phyloP scores from a whole-genome alignment of 30 jellyfish, hydroid and myxozoan genomes.

The Nemopilema nomurai region DNA sequence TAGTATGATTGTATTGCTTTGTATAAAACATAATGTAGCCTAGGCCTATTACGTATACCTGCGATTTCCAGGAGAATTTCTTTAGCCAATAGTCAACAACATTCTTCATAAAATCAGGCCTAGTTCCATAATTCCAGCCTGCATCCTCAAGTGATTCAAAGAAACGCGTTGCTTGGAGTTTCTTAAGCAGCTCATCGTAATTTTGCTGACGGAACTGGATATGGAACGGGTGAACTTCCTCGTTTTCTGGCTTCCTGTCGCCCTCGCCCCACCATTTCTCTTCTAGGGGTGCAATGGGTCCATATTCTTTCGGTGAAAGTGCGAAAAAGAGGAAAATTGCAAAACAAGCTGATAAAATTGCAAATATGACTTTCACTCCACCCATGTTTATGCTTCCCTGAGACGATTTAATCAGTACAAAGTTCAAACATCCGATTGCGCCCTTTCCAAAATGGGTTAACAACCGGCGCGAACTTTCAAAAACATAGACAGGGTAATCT shows the following conservation, averaged over 20 bases:
- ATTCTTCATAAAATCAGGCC: conserved; percentile 39
- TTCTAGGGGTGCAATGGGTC: conserved; percentile 14
- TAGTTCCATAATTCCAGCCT: conserved; percentile 49
- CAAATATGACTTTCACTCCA: conserved; percentile 16
- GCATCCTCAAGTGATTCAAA: conserved; percentile 44
- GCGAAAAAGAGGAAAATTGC: conserved; percentile 6
- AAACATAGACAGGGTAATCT: no score
- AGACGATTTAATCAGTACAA: not conserved
- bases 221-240: conserved; percentile 33
- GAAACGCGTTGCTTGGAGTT: conserved; percentile 27
- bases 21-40: no score
- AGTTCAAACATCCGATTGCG: no score
- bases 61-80: conserved; percentile 50
- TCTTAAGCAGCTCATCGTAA: conserved; percentile 15
- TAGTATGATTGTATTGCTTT: no score
- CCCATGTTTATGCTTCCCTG: conserved; percentile 10
- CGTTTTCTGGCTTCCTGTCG: conserved; percentile 23
- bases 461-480: no score
- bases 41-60: conserved; percentile 23
- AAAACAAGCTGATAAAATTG: conserved; percentile 8
- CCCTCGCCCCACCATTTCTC: conserved; percentile 74
- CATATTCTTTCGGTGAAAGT: conserved; percentile 13
- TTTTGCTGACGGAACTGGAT: conserved; percentile 3
- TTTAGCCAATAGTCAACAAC: conserved; percentile 54
- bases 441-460: no score